These are phyloP conservation scores for Drosophila pseudoobscura DNA, from an alignment of 1,140 invertebrate species.

Conservation along the genomic window DNA sequence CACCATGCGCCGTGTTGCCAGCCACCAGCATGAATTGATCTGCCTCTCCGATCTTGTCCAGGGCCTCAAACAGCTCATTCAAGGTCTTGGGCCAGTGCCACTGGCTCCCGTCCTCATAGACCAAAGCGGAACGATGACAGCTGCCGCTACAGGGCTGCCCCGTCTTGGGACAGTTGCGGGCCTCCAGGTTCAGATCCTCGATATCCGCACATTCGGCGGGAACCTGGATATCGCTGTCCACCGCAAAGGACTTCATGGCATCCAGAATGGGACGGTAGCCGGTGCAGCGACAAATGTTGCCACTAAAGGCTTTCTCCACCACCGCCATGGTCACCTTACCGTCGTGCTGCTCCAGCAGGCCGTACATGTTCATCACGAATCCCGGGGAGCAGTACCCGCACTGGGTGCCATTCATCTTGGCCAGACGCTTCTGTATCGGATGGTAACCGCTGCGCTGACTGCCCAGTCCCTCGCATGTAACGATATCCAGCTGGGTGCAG, in stretches of 20 bases:
- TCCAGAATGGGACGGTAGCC: conserved; percentile 94
- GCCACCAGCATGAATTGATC: conserved; percentile 84
- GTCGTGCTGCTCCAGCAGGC: conserved; percentile 84
- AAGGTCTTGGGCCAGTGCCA: conserved; percentile 83
- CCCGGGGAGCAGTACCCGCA: conserved; percentile 93
- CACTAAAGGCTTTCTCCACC: conserved; percentile 90
- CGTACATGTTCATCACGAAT: conserved; percentile 94
- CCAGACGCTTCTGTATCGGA: conserved; percentile 87
- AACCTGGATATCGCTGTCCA: conserved; percentile 87
- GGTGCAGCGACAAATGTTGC: conserved; percentile 94
- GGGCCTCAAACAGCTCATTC: conserved; percentile 85
- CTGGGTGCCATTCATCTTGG: conserved; percentile 90
- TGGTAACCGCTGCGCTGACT: conserved; percentile 88
- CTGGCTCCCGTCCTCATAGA: conserved; percentile 57
- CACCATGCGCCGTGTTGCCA: conserved; percentile 86
- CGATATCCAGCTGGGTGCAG: conserved; percentile 91
- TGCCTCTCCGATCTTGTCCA: conserved; percentile 83
- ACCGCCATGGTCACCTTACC: conserved; percentile 86
- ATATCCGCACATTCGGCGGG: conserved; percentile 68
- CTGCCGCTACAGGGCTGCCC: conserved; percentile 36
- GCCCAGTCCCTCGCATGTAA: conserved; percentile 91
- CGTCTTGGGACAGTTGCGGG: conserved; percentile 51
- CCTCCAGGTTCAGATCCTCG: conserved; percentile 57
- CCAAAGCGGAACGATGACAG: conserved; percentile 79
- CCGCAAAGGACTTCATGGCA: conserved; percentile 90